Evolutionary conservation across 2,888 invertebrate species (phyloP).

Genomic region (Hymenopus coronatus): DNA sequence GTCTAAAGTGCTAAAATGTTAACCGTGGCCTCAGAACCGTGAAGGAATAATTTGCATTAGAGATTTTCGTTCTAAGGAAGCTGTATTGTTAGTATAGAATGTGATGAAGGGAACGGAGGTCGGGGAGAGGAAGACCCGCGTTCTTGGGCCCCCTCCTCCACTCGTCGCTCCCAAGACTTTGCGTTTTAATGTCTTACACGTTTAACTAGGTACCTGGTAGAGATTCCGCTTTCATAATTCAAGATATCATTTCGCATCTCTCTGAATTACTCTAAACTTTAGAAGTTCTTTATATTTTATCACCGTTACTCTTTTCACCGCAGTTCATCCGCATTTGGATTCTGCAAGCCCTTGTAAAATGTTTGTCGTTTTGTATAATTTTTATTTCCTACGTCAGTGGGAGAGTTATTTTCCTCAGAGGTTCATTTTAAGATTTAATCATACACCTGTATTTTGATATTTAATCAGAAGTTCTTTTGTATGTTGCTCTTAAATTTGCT

Average conservation of each 20-base stretch:
- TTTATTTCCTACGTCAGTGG: not conserved
- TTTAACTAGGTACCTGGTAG: not conserved
- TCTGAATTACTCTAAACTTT: not conserved
- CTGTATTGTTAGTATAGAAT: slow-evolving; percentile 18
- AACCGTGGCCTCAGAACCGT: slow-evolving; percentile 15
- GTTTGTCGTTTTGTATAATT: not conserved
- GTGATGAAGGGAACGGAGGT: not conserved
- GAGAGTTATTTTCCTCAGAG: not conserved
- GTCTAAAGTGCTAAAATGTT: slow-evolving; percentile 15
- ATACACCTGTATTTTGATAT: too few relatives aligned
- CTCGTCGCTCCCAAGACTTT: not conserved
- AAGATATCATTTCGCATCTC: not conserved
- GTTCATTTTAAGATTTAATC: too few relatives aligned
- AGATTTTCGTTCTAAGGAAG: slow-evolving; percentile 14
- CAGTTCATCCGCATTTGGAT: not conserved
- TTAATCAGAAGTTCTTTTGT: too few relatives aligned
- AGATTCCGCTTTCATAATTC: not conserved
- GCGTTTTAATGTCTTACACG: not conserved
- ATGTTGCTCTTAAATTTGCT: too few relatives aligned
- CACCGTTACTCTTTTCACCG: not conserved
- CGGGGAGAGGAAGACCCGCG: not conserved
- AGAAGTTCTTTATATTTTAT: not conserved
- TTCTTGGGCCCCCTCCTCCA: not conserved
- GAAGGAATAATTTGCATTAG: slow-evolving; percentile 20
- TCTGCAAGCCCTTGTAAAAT: not conserved